Evolutionary conservation across 23 tunicate genomes (phyloP).

Genomic region (Phallusia fumigata): DNA sequence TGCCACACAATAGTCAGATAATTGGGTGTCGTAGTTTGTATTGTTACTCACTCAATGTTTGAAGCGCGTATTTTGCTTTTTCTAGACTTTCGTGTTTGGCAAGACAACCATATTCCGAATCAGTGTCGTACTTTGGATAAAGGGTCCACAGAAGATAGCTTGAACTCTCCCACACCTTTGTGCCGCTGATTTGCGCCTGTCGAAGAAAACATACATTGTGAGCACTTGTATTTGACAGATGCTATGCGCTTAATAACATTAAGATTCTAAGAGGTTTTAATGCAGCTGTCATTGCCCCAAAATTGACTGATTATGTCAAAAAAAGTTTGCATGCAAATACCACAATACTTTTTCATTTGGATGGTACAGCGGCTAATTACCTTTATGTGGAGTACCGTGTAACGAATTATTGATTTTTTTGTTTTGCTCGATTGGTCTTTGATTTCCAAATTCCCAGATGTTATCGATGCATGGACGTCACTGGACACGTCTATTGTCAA

Average conservation of each 20-base stretch:
- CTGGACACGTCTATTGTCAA: not conserved
- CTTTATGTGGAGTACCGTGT: not conserved
- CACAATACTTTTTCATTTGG: too few species aligned
- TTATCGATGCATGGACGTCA: not conserved
- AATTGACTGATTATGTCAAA: too few species aligned
- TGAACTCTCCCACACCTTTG: conserved; percentile 24
- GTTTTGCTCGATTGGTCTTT: not conserved
- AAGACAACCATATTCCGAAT: conserved; percentile 38
- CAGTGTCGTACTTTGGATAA: conserved; percentile 13
- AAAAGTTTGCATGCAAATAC: too few species aligned
- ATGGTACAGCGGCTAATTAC: too few species aligned
- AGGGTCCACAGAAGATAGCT: conserved; percentile 37
- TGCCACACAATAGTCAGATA: not conserved
- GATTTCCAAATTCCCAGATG: not conserved
- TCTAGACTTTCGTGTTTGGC: conserved; percentile 33
- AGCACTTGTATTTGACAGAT: too few species aligned
- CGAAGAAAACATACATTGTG: not conserved
- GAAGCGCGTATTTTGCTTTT: not conserved
- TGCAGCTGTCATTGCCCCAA: too few species aligned
- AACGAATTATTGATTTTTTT: not conserved
- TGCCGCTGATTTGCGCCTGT: conserved; percentile 25
- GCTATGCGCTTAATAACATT: too few species aligned
- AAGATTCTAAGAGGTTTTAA: too few species aligned
- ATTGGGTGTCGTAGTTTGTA: not conserved
- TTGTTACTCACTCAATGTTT: conserved; percentile 20